Percentiles rank a stretch among this genome's conserved stretches.
These are phyloP conservation scores for Oncorhynchus nerka DNA, from an alignment of 2,113 vertebrate species.

Conservation along the genomic window DNA sequence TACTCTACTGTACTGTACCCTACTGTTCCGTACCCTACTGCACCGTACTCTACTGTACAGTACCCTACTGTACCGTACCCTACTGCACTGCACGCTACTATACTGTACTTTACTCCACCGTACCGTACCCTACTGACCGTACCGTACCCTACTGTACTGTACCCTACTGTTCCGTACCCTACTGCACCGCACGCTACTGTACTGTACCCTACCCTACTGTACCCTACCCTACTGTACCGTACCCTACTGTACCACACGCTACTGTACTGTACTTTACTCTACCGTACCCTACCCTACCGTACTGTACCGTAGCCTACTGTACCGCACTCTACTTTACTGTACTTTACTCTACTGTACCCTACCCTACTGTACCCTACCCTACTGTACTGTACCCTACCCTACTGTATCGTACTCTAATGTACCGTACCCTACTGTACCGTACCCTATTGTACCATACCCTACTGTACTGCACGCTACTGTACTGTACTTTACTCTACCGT, in stretches of 20 bases:
- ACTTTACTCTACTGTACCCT: background rate
- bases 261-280: rapidly evolving
- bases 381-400: no score
- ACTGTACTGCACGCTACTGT: background rate
- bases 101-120: background rate
- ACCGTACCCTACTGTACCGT: no score
- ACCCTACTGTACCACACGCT: background rate
- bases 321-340: background rate
- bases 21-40: no score
- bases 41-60: no score
- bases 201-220: background rate
- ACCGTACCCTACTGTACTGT: background rate
- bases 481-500: no score
- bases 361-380: background rate
- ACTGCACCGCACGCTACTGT: background rate
- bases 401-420: rapidly evolving
- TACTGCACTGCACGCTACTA: background rate
- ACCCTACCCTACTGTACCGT: background rate
- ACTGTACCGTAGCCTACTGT: no score
- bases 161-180: background rate
- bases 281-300: rapidly evolving
- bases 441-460: rapidly evolving
- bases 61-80: background rate
- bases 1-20: no score
- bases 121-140: background rate